Evolutionary conservation across 53 echinoderm and acorn worm genomes (phyloP), one percentile per base, ranked within the genome.

Genomic region (Mesocentrotus franciscanus): DNA sequence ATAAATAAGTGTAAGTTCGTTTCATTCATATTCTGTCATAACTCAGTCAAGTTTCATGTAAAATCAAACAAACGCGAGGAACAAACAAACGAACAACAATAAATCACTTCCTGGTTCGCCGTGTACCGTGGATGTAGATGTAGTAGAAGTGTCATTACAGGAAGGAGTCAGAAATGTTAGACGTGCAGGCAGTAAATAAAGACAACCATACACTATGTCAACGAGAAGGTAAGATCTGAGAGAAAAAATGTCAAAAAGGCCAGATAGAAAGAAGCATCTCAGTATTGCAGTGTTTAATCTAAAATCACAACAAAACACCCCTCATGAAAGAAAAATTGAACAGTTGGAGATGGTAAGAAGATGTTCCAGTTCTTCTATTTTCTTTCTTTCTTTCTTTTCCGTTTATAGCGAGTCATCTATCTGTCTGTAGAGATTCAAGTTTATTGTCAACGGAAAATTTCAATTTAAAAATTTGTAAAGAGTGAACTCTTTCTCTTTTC

Each of bases 391-490:
- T 12, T 58, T 58, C 56, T 85, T 27, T 27, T 42, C 18, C 18
- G 42, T 16, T 42, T 12, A 42, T 87, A 27, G 58, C 12, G 18
- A 87, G n/a, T 20, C 58, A 58, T 57, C 59, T 87, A 87, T 87
- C 87, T 29, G n/a, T 58, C 27, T 87, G 56, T 6, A 26, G 87
- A 87, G 58, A 87, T 87, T 59, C 87, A 87, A 58, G 26, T 87
- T 58, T n/a, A 87, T 87, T 57, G 58, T 87, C 87, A 57, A 58
- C 87, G 26, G 87, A 26, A 87, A 85, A 87, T 58, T 27, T 87
- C 87, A 87, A 87, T 87, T 87, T 87, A 87, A 10, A 56, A 87
- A 87, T 87, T 58, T 87, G 87, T 87, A 87, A 87, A 87, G 87
- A 87, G 87, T 16, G 87, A n/a, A 13, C 58, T 58, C n/a, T 27